A percentile compares a stretch with the other conserved stretches of the same genome.
Conservation (phyloP, 37 sponge, comb jelly and placozoan genomes). For the Spongilla lacustris region DNA sequence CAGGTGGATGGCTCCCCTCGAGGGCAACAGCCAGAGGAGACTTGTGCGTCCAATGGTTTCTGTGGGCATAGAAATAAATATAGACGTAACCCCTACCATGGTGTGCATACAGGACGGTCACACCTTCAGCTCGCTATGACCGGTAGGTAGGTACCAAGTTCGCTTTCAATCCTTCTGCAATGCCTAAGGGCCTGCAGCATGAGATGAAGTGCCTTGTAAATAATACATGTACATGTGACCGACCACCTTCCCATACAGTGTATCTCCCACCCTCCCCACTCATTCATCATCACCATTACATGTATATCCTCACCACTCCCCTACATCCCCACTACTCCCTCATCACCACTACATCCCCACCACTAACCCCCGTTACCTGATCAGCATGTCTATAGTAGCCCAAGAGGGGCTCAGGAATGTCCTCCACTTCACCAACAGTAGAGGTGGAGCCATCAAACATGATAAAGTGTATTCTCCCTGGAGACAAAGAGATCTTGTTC, state of each 20-base stretch:
- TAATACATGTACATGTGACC: not conserved
- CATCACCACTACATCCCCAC: too few species aligned
- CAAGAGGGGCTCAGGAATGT: not conserved
- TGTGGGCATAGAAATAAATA: not conserved
- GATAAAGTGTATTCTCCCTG: not conserved
- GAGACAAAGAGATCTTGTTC: not conserved
- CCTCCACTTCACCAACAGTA: not conserved
- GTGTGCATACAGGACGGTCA: not conserved
- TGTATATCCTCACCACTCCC: too few species aligned
- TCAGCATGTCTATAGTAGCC: not conserved
- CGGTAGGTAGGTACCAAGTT: not conserved
- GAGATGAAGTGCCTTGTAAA: not conserved
- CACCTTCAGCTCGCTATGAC: not conserved
- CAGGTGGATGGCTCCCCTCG: too few species aligned
- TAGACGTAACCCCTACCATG: not conserved
- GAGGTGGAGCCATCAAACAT: not conserved
- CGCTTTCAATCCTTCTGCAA: not conserved
- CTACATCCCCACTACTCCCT: too few species aligned
- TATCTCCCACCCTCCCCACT: not conserved
- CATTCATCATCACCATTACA: too few species aligned
- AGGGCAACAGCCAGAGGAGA: not conserved
- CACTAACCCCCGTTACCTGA: not conserved
- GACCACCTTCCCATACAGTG: not conserved
- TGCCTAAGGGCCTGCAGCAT: not conserved
- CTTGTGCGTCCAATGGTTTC: not conserved